Evolutionary conservation across 2,113 vertebrate genomes (phyloP).

Genomic region (Oryctolagus cuniculus): DNA sequence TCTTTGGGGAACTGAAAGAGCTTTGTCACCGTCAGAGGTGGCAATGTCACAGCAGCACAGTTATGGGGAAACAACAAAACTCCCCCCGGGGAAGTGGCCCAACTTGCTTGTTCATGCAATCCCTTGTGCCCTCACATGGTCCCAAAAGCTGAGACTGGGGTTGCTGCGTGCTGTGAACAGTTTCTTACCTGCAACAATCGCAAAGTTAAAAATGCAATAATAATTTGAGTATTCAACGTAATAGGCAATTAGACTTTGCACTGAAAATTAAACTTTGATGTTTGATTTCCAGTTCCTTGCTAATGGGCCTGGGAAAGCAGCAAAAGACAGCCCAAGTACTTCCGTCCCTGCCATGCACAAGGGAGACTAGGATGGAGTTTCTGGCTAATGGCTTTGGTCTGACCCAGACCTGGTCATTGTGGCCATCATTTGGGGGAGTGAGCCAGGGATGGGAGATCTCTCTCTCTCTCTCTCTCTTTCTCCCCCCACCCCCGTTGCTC

Average conservation of each 20-base stretch:
- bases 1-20: neutral
- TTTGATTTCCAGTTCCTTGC: neutral
- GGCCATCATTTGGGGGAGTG: too few species aligned
- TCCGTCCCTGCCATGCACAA: too few species aligned
- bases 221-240: neutral
- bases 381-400: too few species aligned
- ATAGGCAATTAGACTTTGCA: neutral
- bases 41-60: neutral
- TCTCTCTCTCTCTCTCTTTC: too few species aligned
- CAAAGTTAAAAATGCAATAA: neutral
- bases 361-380: too few species aligned
- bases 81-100: neutral
- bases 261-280: slow-evolving; percentile 9
- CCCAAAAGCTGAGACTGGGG: neutral
- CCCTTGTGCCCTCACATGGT: neutral
- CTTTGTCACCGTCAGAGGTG: neutral
- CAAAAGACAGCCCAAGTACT: too few species aligned
- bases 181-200: neutral
- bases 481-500: too few species aligned
- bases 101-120: fast-evolving
- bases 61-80: neutral
- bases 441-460: too few species aligned
- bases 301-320: too few species aligned
- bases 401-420: too few species aligned
- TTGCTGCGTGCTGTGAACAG: neutral